A percentile compares a stretch with the other conserved stretches of the same genome.
These are phyloP conservation scores for Parus major DNA, from an alignment of 2,113 vertebrate genomes.

Conservation along the genomic window DNA sequence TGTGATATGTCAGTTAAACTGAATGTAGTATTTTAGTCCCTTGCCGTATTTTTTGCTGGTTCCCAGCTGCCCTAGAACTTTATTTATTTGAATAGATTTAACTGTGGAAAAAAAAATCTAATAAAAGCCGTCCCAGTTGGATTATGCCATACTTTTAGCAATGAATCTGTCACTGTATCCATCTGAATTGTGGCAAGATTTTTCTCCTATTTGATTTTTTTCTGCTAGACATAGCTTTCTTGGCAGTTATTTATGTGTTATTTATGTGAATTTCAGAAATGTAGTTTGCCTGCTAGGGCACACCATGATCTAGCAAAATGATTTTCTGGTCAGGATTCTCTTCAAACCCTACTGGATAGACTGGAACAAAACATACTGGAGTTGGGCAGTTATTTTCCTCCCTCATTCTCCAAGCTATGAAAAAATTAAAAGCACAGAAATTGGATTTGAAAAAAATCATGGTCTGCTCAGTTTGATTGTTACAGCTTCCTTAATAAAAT, in stretches of 20 bases:
- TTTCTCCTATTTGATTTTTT: neutral
- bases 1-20: neutral
- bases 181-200: neutral
- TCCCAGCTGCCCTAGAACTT: neutral
- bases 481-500: neutral
- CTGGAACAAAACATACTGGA: no score
- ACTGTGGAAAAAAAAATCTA: neutral
- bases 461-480: neutral
- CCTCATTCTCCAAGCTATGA: neutral
- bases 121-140: neutral
- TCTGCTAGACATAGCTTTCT: neutral
- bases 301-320: fast-evolving
- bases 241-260: neutral
- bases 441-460: neutral
- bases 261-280: neutral
- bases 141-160: neutral
- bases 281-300: neutral
- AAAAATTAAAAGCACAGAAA: neutral
- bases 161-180: neutral
- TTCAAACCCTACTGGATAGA: neutral
- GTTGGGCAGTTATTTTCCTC: neutral
- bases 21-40: neutral
- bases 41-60: neutral
- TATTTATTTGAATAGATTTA: neutral
- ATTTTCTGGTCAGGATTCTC: neutral